Evolutionary conservation across 2,888 invertebrate genomes (phyloP).

Genomic region (Sphaerophoria rueppellii): DNA sequence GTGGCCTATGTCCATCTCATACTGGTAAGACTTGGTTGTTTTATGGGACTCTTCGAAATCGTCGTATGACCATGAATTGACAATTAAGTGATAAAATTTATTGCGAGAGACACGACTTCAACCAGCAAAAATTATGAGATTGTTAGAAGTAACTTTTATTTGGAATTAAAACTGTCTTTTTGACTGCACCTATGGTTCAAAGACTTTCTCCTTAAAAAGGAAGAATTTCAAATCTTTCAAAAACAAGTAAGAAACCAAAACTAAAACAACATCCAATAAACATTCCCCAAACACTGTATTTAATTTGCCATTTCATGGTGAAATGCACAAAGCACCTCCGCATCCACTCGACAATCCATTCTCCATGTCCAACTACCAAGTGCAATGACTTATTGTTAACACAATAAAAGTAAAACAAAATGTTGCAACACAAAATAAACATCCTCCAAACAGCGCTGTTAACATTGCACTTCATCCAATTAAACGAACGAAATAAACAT

Average conservation of each 20-base stretch:
- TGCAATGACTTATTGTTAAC: slow-evolving; percentile 67
- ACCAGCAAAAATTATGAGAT: too few species aligned
- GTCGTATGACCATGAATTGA: too few species aligned
- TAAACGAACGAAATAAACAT: slow-evolving; percentile 35
- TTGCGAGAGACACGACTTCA: too few species aligned
- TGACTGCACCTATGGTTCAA: too few species aligned
- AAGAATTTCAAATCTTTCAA: slow-evolving; percentile 33
- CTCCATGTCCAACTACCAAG: slow-evolving; percentile 29
- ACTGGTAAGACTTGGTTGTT: too few species aligned
- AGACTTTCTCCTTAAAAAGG: slow-evolving; percentile 6
- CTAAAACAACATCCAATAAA: slow-evolving; percentile 35
- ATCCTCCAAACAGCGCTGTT: slow-evolving; percentile 37
- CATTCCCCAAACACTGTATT: slow-evolving; percentile 21
- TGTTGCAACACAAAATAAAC: slow-evolving; percentile 16
- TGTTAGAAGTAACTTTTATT: too few species aligned
- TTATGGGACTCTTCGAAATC: too few species aligned
- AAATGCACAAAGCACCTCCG: slow-evolving; percentile 41
- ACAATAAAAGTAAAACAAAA: slow-evolving; percentile 46
- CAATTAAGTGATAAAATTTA: too few species aligned
- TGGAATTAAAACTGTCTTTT: too few species aligned
- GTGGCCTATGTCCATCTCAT: too few species aligned
- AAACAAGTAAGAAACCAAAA: not conserved
- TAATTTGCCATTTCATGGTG: slow-evolving; percentile 19
- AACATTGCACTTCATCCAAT: slow-evolving; percentile 68
- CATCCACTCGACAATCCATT: not conserved